Conservation (phyloP, 2,113 vertebrate species). For the Cacatua alba region DNA sequence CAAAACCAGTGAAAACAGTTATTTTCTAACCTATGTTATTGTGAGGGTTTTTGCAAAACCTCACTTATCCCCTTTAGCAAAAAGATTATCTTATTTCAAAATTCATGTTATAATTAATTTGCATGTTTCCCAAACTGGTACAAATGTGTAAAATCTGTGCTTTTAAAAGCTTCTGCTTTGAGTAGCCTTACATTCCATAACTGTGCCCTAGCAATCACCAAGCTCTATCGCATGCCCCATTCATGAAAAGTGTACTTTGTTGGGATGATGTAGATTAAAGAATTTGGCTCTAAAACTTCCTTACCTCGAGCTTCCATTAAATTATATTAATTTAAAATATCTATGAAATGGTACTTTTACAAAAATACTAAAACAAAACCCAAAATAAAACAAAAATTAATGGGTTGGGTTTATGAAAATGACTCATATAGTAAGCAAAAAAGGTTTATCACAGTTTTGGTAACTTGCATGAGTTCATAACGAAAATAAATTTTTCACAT, state of each 20-base stretch:
- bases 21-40: conserved; percentile 8
- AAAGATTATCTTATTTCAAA: conserved; percentile 63
- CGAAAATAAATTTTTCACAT: conserved; percentile 76
- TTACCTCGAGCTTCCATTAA: conserved; percentile 75
- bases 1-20: conserved; percentile 48
- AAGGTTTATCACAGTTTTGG: conserved; percentile 89
- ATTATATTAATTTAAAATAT: conserved; percentile 87
- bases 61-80: conserved; percentile 59
- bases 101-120: conserved; percentile 34
- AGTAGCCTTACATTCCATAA: conserved; percentile 73
- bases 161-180: conserved; percentile 74
- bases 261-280: conserved; percentile 61
- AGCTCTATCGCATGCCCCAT: conserved; percentile 73
- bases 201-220: conserved; percentile 62
- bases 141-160: conserved; percentile 77
- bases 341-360: conserved; percentile 75
- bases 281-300: conserved; percentile 60
- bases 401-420: conserved; percentile 74
- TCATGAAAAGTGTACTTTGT: conserved; percentile 65
- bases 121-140: conserved; percentile 66
- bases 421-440: conserved; percentile 83
- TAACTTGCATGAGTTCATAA: conserved; percentile 83
- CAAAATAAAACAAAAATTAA: conserved; percentile 25
- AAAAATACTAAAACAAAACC: conserved; percentile 40
- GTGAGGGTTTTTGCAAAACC: conserved; percentile 37